Base-by-base conservation (phyloP, 2,797 vertebrate genomes). In the Macroramphosus scolopax region DNA sequence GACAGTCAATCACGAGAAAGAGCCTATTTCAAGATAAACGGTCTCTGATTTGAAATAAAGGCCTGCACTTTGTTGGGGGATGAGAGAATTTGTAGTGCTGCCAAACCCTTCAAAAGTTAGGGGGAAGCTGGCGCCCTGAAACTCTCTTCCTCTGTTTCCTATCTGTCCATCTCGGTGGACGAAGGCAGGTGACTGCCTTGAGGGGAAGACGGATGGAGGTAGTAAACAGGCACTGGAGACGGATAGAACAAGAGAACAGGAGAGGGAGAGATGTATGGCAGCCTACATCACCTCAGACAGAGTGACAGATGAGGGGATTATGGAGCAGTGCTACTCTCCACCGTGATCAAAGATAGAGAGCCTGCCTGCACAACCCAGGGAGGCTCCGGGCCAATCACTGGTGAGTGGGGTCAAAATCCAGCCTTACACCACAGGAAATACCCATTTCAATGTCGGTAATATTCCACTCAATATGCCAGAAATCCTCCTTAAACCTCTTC, bases 251-350 rank as follows among this genome's bases (percentile, higher is more conserved):
- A 57, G 57, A 51, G 51, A 71, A 55, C 52, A 12, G 50, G 72
- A 16, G 72, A 63, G 63, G 28, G 60, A 56, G 75, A 90, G 88
- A 91, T 84, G 71, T 78, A 91, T 90, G 84, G 84, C 43, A n/a
- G 58, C 18, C 36, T 57, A 66, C 82, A 89, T 87, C 30, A 20
- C 44, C 61, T 45, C 49, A 58, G 89, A 89, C 88, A 86, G 82
- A 73, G 86, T 90, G 90, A 91, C 80, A 75, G 85, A 91, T 89
- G 89, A 85, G 77, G 67, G 69, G 83, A 87, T 84, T 87, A 86
- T 57, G 50, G 73, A 58, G 65, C 75, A 70, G 55, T 71, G 82
- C 73, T 58, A 70, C 78, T 84, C 75, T 72, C 77, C 68, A 63
- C 63, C 38, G 61, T 70, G 77, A 83, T 81, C 80, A 80, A 71